These are phyloP conservation scores for Phyto melanocephala DNA, from an alignment of 2,888 invertebrate species.

Conservation along the genomic window DNA sequence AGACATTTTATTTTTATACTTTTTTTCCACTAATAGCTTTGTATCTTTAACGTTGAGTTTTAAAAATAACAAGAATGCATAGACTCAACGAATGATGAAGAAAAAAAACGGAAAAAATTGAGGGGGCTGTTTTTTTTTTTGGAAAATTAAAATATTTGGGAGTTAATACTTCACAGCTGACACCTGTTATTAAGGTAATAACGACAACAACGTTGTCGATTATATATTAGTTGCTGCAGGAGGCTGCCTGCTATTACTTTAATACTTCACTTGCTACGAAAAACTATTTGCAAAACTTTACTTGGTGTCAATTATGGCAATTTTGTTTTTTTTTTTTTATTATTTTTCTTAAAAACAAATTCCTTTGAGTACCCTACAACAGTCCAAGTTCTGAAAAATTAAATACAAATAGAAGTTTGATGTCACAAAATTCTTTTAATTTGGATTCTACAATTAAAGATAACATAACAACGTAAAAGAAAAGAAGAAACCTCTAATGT, in stretches of 20 bases:
- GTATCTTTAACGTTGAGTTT: neutral
- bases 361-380: too few species aligned
- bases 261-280: too few species aligned
- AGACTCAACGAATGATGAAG: neutral
- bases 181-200: conserved; percentile 66
- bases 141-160: conserved; percentile 56
- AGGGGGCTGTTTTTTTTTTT: conserved; percentile 18
- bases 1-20: neutral
- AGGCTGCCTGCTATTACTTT: neutral
- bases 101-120: neutral
- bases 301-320: too few species aligned
- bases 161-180: conserved; percentile 66
- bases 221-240: conserved; percentile 2
- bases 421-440: too few species aligned
- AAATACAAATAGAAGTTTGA: too few species aligned
- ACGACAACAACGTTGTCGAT: neutral
- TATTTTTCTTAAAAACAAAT: too few species aligned
- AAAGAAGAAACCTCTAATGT: too few species aligned
- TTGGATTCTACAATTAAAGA: too few species aligned
- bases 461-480: too few species aligned
- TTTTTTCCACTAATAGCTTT: neutral
- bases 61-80: neutral
- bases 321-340: too few species aligned
- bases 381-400: too few species aligned
- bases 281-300: too few species aligned